Evolutionary conservation across 2,888 invertebrate species (phyloP).

Genomic region (Mantis religiosa): DNA sequence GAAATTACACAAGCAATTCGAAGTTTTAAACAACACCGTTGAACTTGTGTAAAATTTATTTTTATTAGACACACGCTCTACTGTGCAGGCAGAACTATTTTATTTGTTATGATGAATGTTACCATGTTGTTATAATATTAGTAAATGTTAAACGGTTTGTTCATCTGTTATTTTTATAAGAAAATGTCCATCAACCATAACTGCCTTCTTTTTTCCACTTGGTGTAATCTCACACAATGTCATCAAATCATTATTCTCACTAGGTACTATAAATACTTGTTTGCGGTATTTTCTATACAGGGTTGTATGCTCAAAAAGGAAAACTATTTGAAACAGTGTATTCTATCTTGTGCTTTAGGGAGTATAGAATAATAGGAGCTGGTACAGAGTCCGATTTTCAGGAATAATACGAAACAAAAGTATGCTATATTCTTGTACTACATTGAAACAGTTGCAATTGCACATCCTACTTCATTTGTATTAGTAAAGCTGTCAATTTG

Average conservation of each 20-base stretch:
- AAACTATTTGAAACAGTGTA: not conserved
- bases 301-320: too few relatives aligned
- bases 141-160: not conserved
- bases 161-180: not conserved
- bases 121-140: not conserved
- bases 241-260: not conserved
- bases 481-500: too few relatives aligned
- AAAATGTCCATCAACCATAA: not conserved
- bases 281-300: not conserved
- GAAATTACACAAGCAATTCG: too few relatives aligned
- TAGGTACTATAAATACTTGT: not conserved
- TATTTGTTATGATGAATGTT: not conserved
- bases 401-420: too few relatives aligned
- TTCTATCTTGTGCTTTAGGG: not conserved
- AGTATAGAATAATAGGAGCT: too few relatives aligned
- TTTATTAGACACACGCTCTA: not conserved
- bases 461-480: too few relatives aligned
- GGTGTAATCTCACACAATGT: not conserved
- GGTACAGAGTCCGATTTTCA: too few relatives aligned
- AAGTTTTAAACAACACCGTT: too few relatives aligned
- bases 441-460: too few relatives aligned
- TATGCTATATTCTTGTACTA: too few relatives aligned
- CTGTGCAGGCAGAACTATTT: not conserved
- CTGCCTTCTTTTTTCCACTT: not conserved
- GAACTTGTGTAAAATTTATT: too few relatives aligned